Evolutionary conservation across 2,797 vertebrate genomes (phyloP).

Genomic region (Gastrophryne carolinensis): DNA sequence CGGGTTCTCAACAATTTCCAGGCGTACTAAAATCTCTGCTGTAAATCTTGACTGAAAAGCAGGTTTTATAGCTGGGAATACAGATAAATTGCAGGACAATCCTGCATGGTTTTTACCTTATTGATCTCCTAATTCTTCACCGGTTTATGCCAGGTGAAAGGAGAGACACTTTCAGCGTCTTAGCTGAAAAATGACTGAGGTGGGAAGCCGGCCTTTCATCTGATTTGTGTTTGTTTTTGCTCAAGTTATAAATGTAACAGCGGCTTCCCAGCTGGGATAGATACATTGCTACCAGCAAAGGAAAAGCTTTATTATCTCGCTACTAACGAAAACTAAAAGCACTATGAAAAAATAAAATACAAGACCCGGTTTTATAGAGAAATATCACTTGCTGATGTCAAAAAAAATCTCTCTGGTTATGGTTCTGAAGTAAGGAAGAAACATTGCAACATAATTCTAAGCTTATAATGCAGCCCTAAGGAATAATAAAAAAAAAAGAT

Average conservation of each 20-base stretch:
- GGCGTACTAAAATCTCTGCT: background rate
- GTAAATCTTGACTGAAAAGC: slow-evolving; percentile 30
- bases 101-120: slow-evolving; percentile 35
- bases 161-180: slow-evolving; percentile 17
- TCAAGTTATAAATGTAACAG: slow-evolving; percentile 46
- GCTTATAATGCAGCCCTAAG: background rate
- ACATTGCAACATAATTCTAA: background rate
- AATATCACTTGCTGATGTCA: background rate
- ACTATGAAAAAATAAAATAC: background rate
- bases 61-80: slow-evolving; percentile 30
- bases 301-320: slow-evolving; percentile 36
- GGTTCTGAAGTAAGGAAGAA: background rate
- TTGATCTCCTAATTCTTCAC: slow-evolving; percentile 44
- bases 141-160: slow-evolving; percentile 36
- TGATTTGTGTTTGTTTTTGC: slow-evolving; percentile 51
- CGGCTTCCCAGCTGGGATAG: slow-evolving; percentile 41
- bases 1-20: background rate
- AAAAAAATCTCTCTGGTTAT: background rate
- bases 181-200: slow-evolving; percentile 31
- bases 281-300: slow-evolving; percentile 42
- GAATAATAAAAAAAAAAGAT: background rate
- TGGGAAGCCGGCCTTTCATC: slow-evolving; percentile 36
- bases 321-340: slow-evolving; percentile 20
- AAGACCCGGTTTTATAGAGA: background rate
- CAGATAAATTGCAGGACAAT: slow-evolving; percentile 36